Evolutionary conservation across 2,888 invertebrate genomes (phyloP), one percentile per base, ranked within the genome.

Genomic region (Pristionchus maxplancki): DNA sequence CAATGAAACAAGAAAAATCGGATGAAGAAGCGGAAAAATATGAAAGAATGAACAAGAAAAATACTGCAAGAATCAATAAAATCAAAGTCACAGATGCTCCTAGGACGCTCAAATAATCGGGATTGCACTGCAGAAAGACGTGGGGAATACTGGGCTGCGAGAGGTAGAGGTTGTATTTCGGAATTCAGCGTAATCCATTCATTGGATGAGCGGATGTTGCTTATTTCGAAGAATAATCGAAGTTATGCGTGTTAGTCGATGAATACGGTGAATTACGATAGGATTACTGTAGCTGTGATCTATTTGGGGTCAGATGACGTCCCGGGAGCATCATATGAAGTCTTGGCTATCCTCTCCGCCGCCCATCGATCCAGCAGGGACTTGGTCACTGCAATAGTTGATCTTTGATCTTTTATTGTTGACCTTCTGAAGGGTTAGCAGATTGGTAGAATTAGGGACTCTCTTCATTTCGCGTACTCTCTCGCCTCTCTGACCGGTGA

Each of bases 311-410:
- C 78, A 6, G 37, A 9, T 20, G 78, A 78, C 13, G 78, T 8
- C 4, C 78, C 78, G 0, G 37, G 24, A 24, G 44, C 78, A 28
- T 44, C 78, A 31, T 6, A 31, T 8, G 78, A 24, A 4, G 44
- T 48, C 78, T 78, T 78, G 78, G 78, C 78, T 48, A 78, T 78
- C 78, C 78, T 24, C 24, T 78, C 78, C 4, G 78, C 78, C n/a
- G 78, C 78, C 78, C 78, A 78, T 44, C 48, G 44, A n/a, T 78
- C 78, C 24, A 48, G 15, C 13, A 78, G n/a, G 11, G 78, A 78
- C 28, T 78, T 78, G 78, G 78, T 44, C 28, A 44, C 78, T 78
- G 78, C 9, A 78, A 78, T 28, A 28, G 11, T 37, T 71, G 37
- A 71, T 37, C 37, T 64, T 64, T 64, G 62, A 64, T 64, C 62